Percentiles rank a stretch among this genome's conserved stretches.
Evolutionary conservation across 2,113 vertebrate genomes (phyloP).

Genomic region (Thalassoma bifasciatum): DNA sequence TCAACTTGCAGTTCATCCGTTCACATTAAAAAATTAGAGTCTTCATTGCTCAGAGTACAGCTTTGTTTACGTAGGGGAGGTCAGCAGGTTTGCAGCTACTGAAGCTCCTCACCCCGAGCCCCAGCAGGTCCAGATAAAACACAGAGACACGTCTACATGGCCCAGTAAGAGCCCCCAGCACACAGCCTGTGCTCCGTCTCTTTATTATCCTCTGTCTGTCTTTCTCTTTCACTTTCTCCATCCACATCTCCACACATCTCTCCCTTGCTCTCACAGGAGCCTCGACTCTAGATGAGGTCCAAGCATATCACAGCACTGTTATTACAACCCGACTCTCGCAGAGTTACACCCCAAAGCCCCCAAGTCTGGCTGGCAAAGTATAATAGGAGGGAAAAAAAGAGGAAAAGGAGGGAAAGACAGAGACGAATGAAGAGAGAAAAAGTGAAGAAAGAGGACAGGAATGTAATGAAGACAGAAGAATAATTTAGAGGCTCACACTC

Average conservation of each 20-base stretch:
- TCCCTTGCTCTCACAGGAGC: constrained; percentile 52
- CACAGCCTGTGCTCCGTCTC: constrained; percentile 63
- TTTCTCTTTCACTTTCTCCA: constrained; percentile 53
- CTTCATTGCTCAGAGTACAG: constrained; percentile 26
- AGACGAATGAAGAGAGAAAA: constrained; percentile 31
- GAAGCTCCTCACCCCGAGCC: constrained; percentile 56
- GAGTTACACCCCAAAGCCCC: constrained; percentile 55
- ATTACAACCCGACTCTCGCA: constrained; percentile 67
- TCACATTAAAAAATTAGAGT: constrained; percentile 13
- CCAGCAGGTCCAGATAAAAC: constrained; percentile 74
- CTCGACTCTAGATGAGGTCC: constrained; percentile 63
- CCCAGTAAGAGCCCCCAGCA: constrained; percentile 48
- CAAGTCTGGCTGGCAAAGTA: constrained; percentile 64
- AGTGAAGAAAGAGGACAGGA: constrained; percentile 29
- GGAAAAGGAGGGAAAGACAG: constrained; percentile 48
- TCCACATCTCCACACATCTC: constrained; percentile 61
- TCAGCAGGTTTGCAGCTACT: constrained; percentile 69
- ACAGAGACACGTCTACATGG: constrained; percentile 54
- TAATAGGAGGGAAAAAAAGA: constrained; percentile 36
- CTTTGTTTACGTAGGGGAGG: constrained; percentile 69
- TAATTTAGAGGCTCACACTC: constrained; percentile 54
- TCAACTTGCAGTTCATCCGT: constrained; percentile 1
- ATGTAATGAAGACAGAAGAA: constrained; percentile 37
- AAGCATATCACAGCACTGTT: constrained; percentile 77
- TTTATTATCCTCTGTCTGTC: constrained; percentile 66